Base-by-base conservation (phyloP, 1,140 invertebrate genomes). In the Hycleus cichorii region DNA sequence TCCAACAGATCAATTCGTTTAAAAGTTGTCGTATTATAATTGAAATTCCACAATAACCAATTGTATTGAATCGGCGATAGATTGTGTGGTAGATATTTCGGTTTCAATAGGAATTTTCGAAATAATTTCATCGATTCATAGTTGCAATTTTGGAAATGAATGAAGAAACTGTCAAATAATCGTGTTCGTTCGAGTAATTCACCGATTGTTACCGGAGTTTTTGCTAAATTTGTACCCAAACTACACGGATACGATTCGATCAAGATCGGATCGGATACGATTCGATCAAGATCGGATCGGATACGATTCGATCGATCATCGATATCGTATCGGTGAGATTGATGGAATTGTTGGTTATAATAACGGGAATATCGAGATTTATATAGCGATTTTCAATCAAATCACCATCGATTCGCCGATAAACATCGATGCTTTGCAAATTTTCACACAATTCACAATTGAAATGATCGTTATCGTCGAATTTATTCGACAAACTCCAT, bases 111-210 rank as follows among this genome's bases (percentile, higher is more conserved):
- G 43, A 88, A 80, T 43, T 83, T 80, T 47, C 72, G 48, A 39
- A 71, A 67, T 2, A 57, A 39, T 60, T 66, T 71, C 40, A 90
- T 86, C 0, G 85, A 85, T 52, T 83, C 78, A 25, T 85, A 83
- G 58, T 90, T 86, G 68, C 90, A 93, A 69, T 92, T 92, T 75
- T 91, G 88, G 81, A 90, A 91, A 64, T 91, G 88, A 2, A 89
- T 82, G 71, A 89, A 93, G 84, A 87, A 91, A 62, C 83, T 83
- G 0, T 83, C 80, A 8, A 66, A 66, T 6, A 55, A 26, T n/a
- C 59, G 3, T 1, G 47, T 48, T 39, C 62, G 66, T n/a, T 54
- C 10, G 9, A 69, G 12, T 1, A 71, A 24, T 32, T 57, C 44
- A 24, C 50, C 48, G 2, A 62, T 24, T 24, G n/a, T 56, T 24